Evolutionary conservation across 2,113 vertebrate genomes (phyloP).

Genomic region (Carassius gibelio): DNA sequence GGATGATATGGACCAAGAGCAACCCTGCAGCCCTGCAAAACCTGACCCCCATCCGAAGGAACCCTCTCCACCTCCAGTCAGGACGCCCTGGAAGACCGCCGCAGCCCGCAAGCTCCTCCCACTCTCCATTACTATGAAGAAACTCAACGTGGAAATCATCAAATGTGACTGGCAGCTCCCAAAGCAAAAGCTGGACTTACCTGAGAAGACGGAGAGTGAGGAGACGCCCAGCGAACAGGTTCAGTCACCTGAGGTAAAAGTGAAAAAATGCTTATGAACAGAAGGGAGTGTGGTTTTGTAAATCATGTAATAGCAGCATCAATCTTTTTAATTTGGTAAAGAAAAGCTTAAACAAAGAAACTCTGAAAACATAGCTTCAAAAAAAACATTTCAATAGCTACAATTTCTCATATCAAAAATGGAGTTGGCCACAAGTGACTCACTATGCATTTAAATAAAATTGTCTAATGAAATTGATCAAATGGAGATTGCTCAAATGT

Average conservation of each 20-base stretch:
- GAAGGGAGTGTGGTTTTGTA: background rate
- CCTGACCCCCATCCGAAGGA: conserved; percentile 59
- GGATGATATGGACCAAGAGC: conserved; percentile 51
- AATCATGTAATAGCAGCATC: too few species aligned
- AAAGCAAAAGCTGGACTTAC: conserved; percentile 87
- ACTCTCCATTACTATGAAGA: conserved; percentile 95
- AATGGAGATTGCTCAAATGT: too few species aligned
- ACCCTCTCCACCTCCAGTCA: conserved; percentile 82
- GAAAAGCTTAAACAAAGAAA: background rate
- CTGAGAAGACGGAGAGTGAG: conserved; percentile 84
- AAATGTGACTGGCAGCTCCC: conserved; percentile 94
- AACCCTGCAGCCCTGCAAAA: conserved; percentile 54
- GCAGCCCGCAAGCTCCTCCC: conserved; percentile 93
- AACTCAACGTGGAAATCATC: conserved; percentile 89
- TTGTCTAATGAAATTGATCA: too few species aligned
- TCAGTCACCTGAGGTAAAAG: conserved; percentile 55
- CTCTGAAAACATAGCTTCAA: background rate
- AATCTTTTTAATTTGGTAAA: background rate
- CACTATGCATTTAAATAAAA: background rate
- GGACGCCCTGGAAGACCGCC: conserved; percentile 92
- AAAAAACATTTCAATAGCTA: background rate
- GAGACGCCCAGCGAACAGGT: conserved; percentile 77
- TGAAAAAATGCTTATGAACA: background rate
- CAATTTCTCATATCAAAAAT: background rate
- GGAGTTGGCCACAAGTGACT: background rate